These are phyloP conservation scores for Cuniculus paca DNA, from an alignment of 2,797 vertebrate genomes.

Conservation along the genomic window DNA sequence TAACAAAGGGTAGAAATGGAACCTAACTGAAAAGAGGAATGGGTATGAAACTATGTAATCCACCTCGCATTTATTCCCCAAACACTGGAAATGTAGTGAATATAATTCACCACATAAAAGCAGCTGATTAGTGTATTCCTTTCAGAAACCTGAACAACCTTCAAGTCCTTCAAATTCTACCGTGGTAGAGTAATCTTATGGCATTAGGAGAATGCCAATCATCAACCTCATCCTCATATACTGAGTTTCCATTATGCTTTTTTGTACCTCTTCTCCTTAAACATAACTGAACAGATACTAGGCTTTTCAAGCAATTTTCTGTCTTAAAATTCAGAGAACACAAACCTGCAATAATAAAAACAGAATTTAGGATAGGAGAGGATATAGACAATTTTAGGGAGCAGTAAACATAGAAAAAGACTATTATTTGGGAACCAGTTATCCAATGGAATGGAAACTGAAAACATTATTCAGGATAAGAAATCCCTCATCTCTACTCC, in stretches of 20 bases:
- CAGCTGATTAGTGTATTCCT: background rate
- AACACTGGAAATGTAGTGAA: background rate
- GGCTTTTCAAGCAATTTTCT: background rate
- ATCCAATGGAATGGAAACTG: background rate
- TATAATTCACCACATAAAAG: background rate
- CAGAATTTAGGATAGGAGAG: background rate
- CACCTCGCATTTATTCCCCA: background rate
- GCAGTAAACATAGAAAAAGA: background rate
- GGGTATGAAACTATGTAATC: background rate
- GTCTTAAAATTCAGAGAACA: slow-evolving; percentile 6
- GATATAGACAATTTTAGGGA: background rate
- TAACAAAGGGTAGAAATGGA: background rate
- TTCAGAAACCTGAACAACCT: background rate
- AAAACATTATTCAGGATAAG: background rate
- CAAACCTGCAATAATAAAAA: background rate
- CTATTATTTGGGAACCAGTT: background rate
- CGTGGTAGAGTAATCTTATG: background rate
- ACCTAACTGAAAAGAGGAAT: background rate
- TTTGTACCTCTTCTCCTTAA: background rate
- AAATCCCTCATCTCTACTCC: background rate
- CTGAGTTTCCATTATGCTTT: background rate
- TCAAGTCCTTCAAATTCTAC: background rate
- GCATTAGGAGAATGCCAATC: background rate
- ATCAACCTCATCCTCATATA: background rate
- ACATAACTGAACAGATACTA: background rate